phyloP scores from a whole-genome alignment of 2,888 invertebrate genomes.

The Caenorhabditis parvicauda region DNA sequence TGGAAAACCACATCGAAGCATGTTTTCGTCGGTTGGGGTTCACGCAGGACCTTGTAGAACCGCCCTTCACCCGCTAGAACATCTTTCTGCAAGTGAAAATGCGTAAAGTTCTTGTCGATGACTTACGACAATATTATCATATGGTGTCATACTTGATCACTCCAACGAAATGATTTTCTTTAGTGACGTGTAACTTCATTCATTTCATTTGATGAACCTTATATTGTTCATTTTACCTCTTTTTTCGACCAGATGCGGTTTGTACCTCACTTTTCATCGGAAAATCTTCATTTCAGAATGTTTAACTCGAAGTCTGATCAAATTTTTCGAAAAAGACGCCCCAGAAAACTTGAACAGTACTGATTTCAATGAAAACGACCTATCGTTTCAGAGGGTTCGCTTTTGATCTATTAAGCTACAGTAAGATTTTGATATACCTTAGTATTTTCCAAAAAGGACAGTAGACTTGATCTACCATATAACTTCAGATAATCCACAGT shows the following conservation, averaged over 20 bases:
- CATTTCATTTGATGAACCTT: too few species aligned
- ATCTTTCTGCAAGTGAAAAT: conserved; percentile 4
- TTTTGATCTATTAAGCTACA: too few species aligned
- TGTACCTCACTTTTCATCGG: too few species aligned
- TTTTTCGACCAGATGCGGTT: too few species aligned
- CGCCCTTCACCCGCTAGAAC: conserved; percentile 12
- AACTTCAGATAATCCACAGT: too few species aligned
- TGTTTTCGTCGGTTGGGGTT: conserved; percentile 24
- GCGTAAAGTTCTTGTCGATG: not conserved
- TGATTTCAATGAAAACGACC: conserved; percentile 19
- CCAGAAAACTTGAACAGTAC: conserved; percentile 12
- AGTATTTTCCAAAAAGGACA: too few species aligned
- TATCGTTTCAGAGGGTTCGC: conserved; percentile 10
- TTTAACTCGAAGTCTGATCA: conserved; percentile 16
- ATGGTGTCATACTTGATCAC: conserved; percentile 3
- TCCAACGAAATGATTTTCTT: too few species aligned
- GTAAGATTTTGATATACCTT: too few species aligned
- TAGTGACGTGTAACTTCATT: not conserved
- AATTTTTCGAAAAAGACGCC: conserved; percentile 21
- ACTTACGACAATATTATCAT: conserved; percentile 15
- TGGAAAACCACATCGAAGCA: conserved; percentile 22
- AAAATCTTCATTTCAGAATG: too few species aligned
- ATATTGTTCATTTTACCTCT: too few species aligned
- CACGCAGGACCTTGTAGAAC: conserved; percentile 13
- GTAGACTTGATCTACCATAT: too few species aligned